Evolutionary conservation across 2,888 invertebrate genomes (phyloP).

Genomic region (Melieria crassipennis): DNA sequence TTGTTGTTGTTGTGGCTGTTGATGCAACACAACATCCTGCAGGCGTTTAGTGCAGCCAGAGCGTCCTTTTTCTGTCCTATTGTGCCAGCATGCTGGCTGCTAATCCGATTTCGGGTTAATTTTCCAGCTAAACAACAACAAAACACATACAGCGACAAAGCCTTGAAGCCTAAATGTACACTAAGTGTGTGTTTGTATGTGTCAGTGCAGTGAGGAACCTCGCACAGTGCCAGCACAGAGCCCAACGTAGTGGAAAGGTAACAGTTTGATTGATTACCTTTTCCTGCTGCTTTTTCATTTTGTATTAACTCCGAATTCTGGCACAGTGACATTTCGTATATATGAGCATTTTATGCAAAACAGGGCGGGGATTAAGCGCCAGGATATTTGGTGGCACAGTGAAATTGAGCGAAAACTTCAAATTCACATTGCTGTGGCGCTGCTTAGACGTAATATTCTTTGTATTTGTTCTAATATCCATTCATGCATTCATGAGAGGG

Average conservation of each 20-base stretch:
- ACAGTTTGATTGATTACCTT: slow-evolving; percentile 31
- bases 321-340: slow-evolving; percentile 27
- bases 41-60: neutral
- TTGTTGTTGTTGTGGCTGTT: neutral
- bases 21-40: slow-evolving; percentile 4
- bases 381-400: slow-evolving; percentile 21
- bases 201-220: too few species aligned
- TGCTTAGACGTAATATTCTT: neutral
- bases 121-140: slow-evolving; percentile 27
- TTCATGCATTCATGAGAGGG: too few species aligned
- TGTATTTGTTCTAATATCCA: neutral
- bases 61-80: slow-evolving; percentile 19
- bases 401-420: slow-evolving; percentile 17
- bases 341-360: slow-evolving; percentile 34
- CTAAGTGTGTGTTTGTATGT: too few species aligned
- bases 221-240: too few species aligned
- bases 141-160: neutral
- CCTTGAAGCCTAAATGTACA: too few species aligned
- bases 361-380: slow-evolving; percentile 27
- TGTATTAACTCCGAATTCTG: neutral
- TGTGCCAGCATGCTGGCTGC: slow-evolving; percentile 4
- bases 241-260: slow-evolving; percentile 1
- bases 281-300: slow-evolving; percentile 8
- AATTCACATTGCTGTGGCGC: too few species aligned
- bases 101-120: slow-evolving; percentile 37